Percentiles rank a stretch among this genome's conserved stretches.
phyloP scores from a whole-genome alignment of 2,888 invertebrate genomes.

The Dioctria linearis region DNA sequence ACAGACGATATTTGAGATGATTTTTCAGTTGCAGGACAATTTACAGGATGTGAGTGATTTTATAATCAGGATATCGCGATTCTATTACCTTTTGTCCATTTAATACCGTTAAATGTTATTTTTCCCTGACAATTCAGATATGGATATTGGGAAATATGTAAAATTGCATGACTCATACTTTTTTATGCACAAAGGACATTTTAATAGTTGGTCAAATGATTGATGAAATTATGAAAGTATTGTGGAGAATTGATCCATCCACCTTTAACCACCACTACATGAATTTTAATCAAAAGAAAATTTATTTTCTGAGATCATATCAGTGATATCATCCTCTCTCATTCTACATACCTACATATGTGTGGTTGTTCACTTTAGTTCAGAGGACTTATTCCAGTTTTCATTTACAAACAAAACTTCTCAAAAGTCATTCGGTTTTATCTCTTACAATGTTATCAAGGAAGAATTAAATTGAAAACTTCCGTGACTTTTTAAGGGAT shows the following conservation, averaged over 20 bases:
- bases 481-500: conserved; percentile 27
- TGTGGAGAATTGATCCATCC: conserved; percentile 41
- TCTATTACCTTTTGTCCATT: conserved; percentile 45
- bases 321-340: conserved; percentile 1
- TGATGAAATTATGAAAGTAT: conserved; percentile 31
- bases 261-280: conserved; percentile 12
- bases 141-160: neutral
- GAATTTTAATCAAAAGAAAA: conserved; percentile 28
- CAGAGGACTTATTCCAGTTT: conserved; percentile 2
- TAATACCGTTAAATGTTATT: conserved; percentile 18
- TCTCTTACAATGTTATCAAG: conserved; percentile 35
- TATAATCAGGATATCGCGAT: conserved; percentile 49
- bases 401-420: conserved; percentile 37
- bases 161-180: neutral
- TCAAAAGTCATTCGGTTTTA: conserved; percentile 23
- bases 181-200: conserved; percentile 13
- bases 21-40: neutral
- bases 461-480: conserved; percentile 53
- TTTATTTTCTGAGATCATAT: conserved; percentile 33
- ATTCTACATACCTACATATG: neutral
- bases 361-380: too few species aligned
- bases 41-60: conserved; percentile 44
- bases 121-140: neutral
- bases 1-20: conserved; percentile 33
- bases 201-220: conserved; percentile 16